These are phyloP conservation scores for Sinotaia quadrata DNA, from an alignment of 2,888 invertebrate genomes.

Conservation along the genomic window DNA sequence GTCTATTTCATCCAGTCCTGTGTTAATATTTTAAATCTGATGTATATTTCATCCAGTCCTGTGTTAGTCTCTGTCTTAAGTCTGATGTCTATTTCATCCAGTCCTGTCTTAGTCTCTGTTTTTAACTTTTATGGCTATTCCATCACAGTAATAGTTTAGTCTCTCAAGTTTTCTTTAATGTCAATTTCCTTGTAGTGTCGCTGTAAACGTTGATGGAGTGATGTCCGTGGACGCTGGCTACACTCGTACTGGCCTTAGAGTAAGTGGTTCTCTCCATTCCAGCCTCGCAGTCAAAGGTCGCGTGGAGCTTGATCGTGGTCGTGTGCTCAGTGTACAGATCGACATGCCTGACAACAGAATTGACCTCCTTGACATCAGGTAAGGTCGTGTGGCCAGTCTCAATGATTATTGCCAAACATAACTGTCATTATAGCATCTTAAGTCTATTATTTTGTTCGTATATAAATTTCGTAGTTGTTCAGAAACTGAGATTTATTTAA, in stretches of 20 bases:
- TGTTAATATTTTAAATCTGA: no score
- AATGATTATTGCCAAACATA: no score
- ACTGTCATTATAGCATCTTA: no score
- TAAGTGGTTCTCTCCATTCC: slow-evolving; percentile 87
- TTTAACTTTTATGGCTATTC: background rate
- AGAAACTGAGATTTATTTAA: no score
- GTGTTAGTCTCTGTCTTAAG: no score
- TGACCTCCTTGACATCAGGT: slow-evolving; percentile 84
- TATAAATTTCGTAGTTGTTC: no score
- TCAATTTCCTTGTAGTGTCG: slow-evolving; percentile 77
- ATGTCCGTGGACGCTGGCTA: slow-evolving; percentile 89
- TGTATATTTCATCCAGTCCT: background rate
- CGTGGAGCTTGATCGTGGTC: slow-evolving; percentile 81
- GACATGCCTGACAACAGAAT: slow-evolving; percentile 87
- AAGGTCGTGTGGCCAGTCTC: no score
- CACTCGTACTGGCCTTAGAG: slow-evolving; percentile 86
- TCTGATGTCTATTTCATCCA: background rate
- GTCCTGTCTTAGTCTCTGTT: background rate
- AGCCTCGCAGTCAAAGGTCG: slow-evolving; percentile 86
- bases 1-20: background rate
- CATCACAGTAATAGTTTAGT: background rate
- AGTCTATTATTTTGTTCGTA: no score
- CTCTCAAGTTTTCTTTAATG: background rate
- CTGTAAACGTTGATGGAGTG: slow-evolving; percentile 86
- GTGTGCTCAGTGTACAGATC: slow-evolving; percentile 81